Evolutionary conservation across 1,140 invertebrate species (phyloP), one percentile per base, ranked within the genome.

Genomic region (Neodiprion virginianus): DNA sequence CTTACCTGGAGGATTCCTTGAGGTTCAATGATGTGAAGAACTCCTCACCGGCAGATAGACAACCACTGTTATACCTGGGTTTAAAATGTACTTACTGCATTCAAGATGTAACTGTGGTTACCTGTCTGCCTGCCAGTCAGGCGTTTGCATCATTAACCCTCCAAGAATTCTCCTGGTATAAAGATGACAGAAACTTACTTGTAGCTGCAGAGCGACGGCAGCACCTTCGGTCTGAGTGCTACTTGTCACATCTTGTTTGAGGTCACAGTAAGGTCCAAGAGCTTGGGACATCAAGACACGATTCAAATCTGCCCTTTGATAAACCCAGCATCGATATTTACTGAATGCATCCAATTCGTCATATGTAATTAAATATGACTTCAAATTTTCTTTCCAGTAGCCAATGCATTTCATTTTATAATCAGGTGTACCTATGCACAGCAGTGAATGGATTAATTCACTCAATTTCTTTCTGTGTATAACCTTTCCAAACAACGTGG

Each of bases 381-480:
- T 97, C 0, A 99, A 90, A 91, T 99, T 99, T 86, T 99, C 98
- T 87, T 98, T 98, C 96, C 97, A 99, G 86, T 93, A 99, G 2
- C 97, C 98, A 80, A 99, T 97, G 86, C 98, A 99, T 84, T 97
- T 97, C 93, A 99, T 95, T 84, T 94, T 94, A 81, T 99, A 98
- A 91, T 99, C 98, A 12, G 97, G 96, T 82, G 97, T 95, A 91
- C 95, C 93, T 94, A 78, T 74, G 83, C 80, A 76, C 75, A 77
- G 49, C 49, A 11, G 53, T 48, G 50, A 71, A 21, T 66, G 67
- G 69, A 76, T 40, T 71, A 66, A 10, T 17, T 23, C 69, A 67
- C 5, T 12, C 28, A 48, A 53, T 21, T 69, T 14, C 12, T 8
- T 21, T 14, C 11, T 7, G n/a, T 14, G 5, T 61, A 61, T 5